phyloP scores from a whole-genome alignment of 2,888 invertebrate genomes.

The Caenorhabditis becei region DNA sequence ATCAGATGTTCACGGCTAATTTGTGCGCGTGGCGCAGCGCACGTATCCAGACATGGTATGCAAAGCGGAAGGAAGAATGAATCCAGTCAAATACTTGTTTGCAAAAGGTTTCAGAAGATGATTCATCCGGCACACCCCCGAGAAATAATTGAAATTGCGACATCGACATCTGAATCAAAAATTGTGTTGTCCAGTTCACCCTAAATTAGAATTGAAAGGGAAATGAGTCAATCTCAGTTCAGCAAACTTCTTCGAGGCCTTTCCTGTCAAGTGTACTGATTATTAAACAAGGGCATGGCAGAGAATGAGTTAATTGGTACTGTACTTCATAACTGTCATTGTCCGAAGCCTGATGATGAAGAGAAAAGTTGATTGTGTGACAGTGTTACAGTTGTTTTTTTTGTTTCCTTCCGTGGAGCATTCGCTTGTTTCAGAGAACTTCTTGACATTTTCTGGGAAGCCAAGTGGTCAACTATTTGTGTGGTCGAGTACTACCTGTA shows the following conservation, averaged over 20 bases:
- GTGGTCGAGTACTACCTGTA: not conserved
- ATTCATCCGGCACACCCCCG: slow-evolving; percentile 12
- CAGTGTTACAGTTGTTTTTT: not conserved
- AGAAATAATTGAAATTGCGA: slow-evolving; percentile 37
- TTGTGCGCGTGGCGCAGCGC: slow-evolving; percentile 23
- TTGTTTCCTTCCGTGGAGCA: not conserved
- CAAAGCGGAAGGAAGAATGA: slow-evolving; percentile 1
- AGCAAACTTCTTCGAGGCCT: slow-evolving; percentile 26
- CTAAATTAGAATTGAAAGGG: slow-evolving; percentile 21
- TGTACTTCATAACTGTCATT: slow-evolving; percentile 45
- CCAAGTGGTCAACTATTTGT: not conserved
- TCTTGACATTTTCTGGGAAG: not conserved
- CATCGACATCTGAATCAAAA: slow-evolving; percentile 13
- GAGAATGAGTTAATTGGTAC: slow-evolving; percentile 26
- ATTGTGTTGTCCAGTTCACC: not conserved
- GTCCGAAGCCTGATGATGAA: not conserved
- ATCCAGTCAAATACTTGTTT: slow-evolving; percentile 8
- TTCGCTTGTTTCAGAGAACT: not conserved
- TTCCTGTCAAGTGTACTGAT: slow-evolving; percentile 19
- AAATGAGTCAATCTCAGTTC: slow-evolving; percentile 50
- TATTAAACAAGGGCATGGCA: slow-evolving; percentile 31
- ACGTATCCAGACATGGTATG: slow-evolving; percentile 22
- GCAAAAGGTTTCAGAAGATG: slow-evolving; percentile 12
- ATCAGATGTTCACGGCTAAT: slow-evolving; percentile 59
- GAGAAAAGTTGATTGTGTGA: not conserved